These are phyloP conservation scores for Accipiter cooperii DNA, from an alignment of 2,113 vertebrate species.

Conservation along the genomic window DNA sequence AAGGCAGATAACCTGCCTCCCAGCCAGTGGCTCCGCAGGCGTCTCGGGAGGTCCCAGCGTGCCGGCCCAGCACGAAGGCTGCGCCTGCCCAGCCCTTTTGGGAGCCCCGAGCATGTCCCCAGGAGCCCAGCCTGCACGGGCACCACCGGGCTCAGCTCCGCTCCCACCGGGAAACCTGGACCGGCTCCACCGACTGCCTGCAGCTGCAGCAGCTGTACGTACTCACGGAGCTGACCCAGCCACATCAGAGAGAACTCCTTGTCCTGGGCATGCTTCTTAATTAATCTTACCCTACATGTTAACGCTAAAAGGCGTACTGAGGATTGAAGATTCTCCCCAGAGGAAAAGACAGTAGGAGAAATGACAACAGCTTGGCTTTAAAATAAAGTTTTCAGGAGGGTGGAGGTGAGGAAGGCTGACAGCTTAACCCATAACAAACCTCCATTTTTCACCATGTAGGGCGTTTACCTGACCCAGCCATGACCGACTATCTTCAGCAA, in stretches of 20 bases:
- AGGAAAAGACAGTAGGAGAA: background rate
- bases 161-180: too few species aligned
- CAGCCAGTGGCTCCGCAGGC: background rate
- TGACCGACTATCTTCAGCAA: background rate
- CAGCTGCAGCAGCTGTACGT: background rate
- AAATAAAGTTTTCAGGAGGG: background rate
- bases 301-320: background rate
- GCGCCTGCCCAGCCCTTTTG: background rate
- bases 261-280: background rate
- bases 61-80: too few species aligned
- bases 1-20: background rate
- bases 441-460: background rate
- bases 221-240: rapidly evolving
- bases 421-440: background rate
- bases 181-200: too few species aligned
- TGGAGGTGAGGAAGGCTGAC: background rate
- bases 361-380: background rate
- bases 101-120: rapidly evolving
- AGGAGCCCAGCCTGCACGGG: background rate
- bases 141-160: background rate
- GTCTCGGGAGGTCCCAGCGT: rapidly evolving
- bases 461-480: too few species aligned
- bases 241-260: background rate
- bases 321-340: background rate
- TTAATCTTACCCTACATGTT: background rate